Percentiles rank a stretch among this genome's conserved stretches.
Evolutionary conservation across 2,113 vertebrate genomes (phyloP).

Genomic region (Chelonoidis abingdonii): DNA sequence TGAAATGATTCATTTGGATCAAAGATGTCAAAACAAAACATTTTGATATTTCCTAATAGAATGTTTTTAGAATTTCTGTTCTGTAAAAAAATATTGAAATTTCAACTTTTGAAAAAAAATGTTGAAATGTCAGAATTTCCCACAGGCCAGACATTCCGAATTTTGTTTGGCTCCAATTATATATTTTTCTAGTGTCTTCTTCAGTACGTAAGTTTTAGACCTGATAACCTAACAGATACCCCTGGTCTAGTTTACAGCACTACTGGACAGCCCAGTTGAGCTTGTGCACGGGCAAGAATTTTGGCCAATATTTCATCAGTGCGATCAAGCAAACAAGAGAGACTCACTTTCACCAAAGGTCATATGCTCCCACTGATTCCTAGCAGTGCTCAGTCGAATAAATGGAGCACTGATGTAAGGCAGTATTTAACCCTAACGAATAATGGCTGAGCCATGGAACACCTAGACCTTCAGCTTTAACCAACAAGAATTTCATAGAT

Average conservation of each 20-base stretch:
- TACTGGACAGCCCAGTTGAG: neutral
- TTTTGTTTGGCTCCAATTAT: neutral
- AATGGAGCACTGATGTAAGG: neutral
- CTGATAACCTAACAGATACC: constrained; percentile 53
- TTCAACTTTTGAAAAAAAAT: neutral
- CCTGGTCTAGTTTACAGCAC: constrained; percentile 36
- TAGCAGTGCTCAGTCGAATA: neutral
- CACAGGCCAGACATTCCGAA: neutral
- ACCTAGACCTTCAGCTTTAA: neutral
- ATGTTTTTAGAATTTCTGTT: neutral
- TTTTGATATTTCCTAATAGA: neutral
- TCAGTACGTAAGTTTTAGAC: neutral
- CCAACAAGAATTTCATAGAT: neutral
- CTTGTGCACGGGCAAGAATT: neutral
- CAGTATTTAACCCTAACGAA: neutral
- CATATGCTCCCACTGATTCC: neutral
- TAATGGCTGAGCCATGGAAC: neutral
- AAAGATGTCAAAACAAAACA: neutral
- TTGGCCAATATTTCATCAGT: neutral
- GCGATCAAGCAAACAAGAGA: neutral
- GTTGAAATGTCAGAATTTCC: neutral
- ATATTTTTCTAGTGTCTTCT: neutral
- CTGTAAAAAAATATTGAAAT: neutral
- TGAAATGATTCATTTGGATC: neutral
- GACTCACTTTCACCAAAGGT: fast-evolving